Percentiles rank a stretch among this genome's conserved stretches.
Conservation (phyloP, 2,113 vertebrate genomes). For the Geococcyx californianus region DNA sequence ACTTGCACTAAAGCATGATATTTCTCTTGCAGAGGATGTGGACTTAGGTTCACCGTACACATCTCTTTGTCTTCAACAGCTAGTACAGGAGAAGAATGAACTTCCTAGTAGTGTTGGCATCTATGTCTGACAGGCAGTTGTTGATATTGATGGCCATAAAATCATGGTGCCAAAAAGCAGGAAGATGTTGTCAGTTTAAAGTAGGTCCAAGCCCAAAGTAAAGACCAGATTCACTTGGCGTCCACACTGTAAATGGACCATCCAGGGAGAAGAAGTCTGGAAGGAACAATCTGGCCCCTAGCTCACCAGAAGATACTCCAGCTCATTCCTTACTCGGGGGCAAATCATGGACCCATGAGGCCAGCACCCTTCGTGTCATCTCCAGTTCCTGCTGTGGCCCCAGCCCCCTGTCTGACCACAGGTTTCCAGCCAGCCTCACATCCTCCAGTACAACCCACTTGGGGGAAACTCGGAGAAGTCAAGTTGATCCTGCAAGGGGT, state of each 20-base stretch:
- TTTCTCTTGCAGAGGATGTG: neutral
- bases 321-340: neutral
- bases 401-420: neutral
- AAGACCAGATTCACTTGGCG: neutral
- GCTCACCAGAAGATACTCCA: neutral
- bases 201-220: neutral
- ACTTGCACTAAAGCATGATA: accelerated
- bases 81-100: neutral
- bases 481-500: neutral
- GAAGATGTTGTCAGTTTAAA: neutral
- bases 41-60: neutral
- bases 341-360: neutral
- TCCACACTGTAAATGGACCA: neutral
- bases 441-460: neutral
- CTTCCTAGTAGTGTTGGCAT: neutral
- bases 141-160: neutral
- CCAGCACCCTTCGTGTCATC: accelerated
- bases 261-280: neutral
- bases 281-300: neutral
- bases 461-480: neutral
- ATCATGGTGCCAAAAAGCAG: neutral
- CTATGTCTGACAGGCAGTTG: neutral
- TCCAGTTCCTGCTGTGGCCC: accelerated
- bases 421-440: neutral
- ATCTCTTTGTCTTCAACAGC: neutral